Conservation (phyloP, 1,140 invertebrate species). For the Drusus annulatus region DNA sequence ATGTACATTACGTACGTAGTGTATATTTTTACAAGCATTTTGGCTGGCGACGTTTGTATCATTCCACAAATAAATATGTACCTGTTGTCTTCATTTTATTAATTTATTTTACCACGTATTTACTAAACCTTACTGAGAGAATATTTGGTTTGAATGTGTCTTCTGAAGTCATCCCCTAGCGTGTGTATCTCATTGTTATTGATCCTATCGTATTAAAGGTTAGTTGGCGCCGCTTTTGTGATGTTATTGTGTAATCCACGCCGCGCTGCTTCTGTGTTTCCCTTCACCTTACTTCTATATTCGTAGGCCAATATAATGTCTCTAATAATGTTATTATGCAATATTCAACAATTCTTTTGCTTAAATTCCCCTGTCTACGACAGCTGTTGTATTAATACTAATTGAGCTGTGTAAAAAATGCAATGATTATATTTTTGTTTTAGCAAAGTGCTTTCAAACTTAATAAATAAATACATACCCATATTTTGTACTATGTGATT, state of each 20-base stretch:
- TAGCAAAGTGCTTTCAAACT: no score
- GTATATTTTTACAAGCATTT: neutral
- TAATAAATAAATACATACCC: neutral
- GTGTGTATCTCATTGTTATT: slow-evolving; percentile 5
- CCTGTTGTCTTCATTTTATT: neutral
- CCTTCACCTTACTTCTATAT: slow-evolving; percentile 1
- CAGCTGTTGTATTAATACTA: no score
- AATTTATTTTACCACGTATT: neutral
- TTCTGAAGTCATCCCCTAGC: neutral
- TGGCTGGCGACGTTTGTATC: neutral
- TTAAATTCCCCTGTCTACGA: no score
- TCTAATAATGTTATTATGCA: neutral
- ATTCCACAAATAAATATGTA: slow-evolving; percentile 7
- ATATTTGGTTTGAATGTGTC: neutral
- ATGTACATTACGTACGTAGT: no score
- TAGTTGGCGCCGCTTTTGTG: slow-evolving; percentile 32
- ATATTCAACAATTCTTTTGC: no score
- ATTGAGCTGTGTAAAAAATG: no score
- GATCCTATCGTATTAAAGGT: slow-evolving; percentile 1
- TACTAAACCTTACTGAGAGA: neutral
- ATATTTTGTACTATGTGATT: slow-evolving; percentile 28
- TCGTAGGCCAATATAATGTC: slow-evolving; percentile 8
- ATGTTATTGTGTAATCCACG: slow-evolving; percentile 40
- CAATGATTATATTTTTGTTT: no score
- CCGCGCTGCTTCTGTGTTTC: slow-evolving; percentile 43